These are phyloP conservation scores for Nematolebias whitei DNA, from an alignment of 2,113 vertebrate genomes.

Conservation along the genomic window DNA sequence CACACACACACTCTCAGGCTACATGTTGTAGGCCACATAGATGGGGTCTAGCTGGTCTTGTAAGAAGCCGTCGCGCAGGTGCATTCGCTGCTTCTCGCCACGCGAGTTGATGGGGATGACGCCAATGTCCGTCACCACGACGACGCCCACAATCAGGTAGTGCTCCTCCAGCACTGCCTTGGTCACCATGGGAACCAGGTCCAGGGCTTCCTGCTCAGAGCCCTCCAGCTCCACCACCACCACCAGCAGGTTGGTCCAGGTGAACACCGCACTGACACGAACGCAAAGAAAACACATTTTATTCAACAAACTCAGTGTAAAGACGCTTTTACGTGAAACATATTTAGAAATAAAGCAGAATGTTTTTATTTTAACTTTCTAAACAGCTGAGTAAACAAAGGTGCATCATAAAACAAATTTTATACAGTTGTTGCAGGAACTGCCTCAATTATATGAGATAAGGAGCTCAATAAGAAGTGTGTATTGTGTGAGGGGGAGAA, in stretches of 20 bases:
- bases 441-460: too few species aligned
- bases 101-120: slow-evolving; percentile 99
- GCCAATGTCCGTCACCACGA: slow-evolving; percentile 96
- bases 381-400: too few species aligned
- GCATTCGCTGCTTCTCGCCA: slow-evolving; percentile 98
- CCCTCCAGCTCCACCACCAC: slow-evolving; percentile 98
- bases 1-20: slow-evolving; percentile 60
- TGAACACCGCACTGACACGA: slow-evolving; percentile 90
- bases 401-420: too few species aligned
- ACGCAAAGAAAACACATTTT: slow-evolving; percentile 15
- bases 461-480: too few species aligned
- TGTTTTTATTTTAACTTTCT: too few species aligned
- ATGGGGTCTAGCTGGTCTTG: slow-evolving; percentile 98
- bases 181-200: slow-evolving; percentile 96
- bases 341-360: too few species aligned
- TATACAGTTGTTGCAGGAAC: too few species aligned
- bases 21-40: slow-evolving; percentile 99
- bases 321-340: too few species aligned
- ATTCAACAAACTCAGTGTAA: too few species aligned
- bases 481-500: too few species aligned
- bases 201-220: slow-evolving; percentile 96
- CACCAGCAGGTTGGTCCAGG: slow-evolving; percentile 97
- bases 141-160: slow-evolving; percentile 97
- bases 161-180: slow-evolving; percentile 97
- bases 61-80: slow-evolving; percentile 96